Percentiles rank a stretch among this genome's conserved stretches.
These are phyloP conservation scores for Euproctis similis DNA, from an alignment of 2,888 invertebrate species.

Conservation along the genomic window DNA sequence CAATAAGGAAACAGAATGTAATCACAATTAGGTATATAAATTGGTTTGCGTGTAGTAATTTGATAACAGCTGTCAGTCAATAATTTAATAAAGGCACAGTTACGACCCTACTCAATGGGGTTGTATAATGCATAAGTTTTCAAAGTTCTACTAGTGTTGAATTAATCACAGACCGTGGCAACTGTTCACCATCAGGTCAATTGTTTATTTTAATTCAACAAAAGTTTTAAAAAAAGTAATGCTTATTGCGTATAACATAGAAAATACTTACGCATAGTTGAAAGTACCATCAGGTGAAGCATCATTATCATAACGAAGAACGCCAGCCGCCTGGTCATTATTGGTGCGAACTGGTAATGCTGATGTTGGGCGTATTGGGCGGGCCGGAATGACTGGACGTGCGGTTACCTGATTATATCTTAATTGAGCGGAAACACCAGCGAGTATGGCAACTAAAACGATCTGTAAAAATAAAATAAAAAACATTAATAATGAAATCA, in stretches of 20 bases:
- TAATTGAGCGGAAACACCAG: constrained; percentile 38
- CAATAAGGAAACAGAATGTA: too few relatives aligned
- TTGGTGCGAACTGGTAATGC: constrained; percentile 7
- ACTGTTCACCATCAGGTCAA: too few relatives aligned
- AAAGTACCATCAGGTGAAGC: constrained; percentile 65
- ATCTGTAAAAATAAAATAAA: constrained; percentile 23
- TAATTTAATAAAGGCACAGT: too few relatives aligned
- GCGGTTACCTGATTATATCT: constrained; percentile 1
- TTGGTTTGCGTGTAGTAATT: too few relatives aligned
- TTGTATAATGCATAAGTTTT: too few relatives aligned
- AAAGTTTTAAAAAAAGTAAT: too few relatives aligned
- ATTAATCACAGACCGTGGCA: too few relatives aligned
- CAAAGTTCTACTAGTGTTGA: too few relatives aligned
- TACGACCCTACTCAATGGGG: too few relatives aligned
- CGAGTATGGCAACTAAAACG: constrained; percentile 41
- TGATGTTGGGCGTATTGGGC: neutral
- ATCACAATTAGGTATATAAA: too few relatives aligned
- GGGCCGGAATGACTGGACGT: neutral
- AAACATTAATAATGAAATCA: neutral
- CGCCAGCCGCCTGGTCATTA: constrained; percentile 40
- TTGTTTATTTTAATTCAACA: too few relatives aligned
- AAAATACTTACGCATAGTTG: constrained; percentile 55
- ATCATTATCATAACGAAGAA: constrained; percentile 52
- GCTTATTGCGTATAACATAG: neutral
- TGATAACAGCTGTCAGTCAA: too few relatives aligned